These are phyloP conservation scores for Zaprionus inermis DNA, from an alignment of 1,140 invertebrate genomes.

Conservation along the genomic window DNA sequence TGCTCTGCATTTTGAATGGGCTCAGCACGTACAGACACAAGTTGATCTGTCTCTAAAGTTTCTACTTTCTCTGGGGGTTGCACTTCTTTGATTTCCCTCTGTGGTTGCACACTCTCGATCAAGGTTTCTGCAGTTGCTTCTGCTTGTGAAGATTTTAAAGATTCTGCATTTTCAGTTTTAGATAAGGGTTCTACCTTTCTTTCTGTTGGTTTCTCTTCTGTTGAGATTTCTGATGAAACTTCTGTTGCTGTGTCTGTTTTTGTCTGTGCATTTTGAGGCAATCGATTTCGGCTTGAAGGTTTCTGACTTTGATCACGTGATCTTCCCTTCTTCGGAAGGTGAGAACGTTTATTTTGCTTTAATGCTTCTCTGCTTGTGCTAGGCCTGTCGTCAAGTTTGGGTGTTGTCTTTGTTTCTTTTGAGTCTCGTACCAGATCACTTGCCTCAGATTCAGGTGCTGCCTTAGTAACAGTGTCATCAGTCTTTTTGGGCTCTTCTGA, in stretches of 20 bases:
- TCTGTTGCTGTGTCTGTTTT: not conserved
- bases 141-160: not conserved
- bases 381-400: conserved; percentile 45
- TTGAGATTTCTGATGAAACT: not conserved
- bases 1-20: not conserved
- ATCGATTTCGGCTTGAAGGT: conserved; percentile 36
- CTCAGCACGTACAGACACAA: not conserved
- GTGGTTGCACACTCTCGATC: not conserved
- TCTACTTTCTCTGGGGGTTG: not conserved
- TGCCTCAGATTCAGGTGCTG: not conserved
- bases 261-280: conserved; percentile 7
- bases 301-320: conserved; percentile 58
- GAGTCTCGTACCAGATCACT: not conserved
- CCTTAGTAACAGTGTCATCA: not conserved
- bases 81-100: no score
- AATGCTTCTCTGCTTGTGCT: conserved; percentile 52
- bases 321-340: conserved; percentile 42
- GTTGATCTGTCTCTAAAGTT: not conserved
- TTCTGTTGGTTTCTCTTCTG: not conserved
- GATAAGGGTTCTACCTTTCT: not conserved
- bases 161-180: not conserved
- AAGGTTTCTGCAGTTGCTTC: not conserved
- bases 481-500: not conserved
- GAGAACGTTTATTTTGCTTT: conserved; percentile 48
- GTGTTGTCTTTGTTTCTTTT: not conserved